Evolutionary conservation across 2,797 vertebrate species (phyloP).

Genomic region (Chelon auratus): DNA sequence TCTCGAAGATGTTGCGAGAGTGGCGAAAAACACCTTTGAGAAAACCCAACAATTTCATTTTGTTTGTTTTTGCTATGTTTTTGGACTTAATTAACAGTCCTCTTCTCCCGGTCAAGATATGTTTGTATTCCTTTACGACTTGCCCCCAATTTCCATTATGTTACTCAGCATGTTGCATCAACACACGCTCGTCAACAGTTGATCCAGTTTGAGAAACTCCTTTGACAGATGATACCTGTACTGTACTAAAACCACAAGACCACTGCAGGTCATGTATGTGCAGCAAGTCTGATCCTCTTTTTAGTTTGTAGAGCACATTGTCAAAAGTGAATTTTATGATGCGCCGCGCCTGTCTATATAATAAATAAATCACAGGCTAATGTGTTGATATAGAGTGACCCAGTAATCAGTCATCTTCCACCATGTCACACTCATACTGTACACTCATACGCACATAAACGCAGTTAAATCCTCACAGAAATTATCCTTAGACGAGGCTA

Average conservation of each 20-base stretch:
- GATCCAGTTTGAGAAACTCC: neutral
- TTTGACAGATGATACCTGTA: conserved; percentile 9
- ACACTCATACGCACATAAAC: neutral
- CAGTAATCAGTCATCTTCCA: neutral
- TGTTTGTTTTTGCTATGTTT: no score
- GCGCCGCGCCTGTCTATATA: neutral
- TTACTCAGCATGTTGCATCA: neutral
- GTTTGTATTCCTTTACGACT: neutral
- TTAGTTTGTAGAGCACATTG: neutral
- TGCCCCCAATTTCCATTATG: neutral
- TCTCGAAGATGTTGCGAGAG: no score
- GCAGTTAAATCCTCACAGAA: neutral
- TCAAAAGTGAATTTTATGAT: neutral
- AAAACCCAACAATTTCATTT: no score
- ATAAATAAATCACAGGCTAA: neutral
- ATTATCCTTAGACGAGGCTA: neutral
- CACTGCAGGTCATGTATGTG: neutral
- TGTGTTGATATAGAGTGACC: neutral
- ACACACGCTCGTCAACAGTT: conserved; percentile 4
- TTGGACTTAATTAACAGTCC: no score
- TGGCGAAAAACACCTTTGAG: no score
- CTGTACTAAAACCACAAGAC: neutral
- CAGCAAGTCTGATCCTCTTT: neutral
- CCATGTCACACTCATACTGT: neutral
- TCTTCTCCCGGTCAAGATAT: neutral